Evolutionary conservation across 2,888 invertebrate species (phyloP).

Genomic region (Argyra leucocephala): DNA sequence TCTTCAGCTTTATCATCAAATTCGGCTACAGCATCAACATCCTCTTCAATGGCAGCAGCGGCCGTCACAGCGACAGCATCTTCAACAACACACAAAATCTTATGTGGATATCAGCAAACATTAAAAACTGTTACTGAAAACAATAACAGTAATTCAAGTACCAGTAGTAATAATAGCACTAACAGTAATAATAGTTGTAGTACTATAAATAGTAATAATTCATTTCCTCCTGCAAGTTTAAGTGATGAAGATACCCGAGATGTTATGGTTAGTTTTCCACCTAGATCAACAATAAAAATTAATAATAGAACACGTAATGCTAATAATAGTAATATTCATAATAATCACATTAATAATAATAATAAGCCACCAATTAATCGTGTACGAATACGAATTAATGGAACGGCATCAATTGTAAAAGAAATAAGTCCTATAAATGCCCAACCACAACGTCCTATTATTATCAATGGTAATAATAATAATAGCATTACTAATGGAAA

Average conservation of each 20-base stretch:
- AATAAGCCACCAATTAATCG: not conserved
- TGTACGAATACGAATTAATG: conserved; percentile 18
- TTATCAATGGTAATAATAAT: not conserved
- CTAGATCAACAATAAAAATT: conserved; percentile 12
- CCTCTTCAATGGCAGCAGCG: conserved; percentile 43
- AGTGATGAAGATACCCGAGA: conserved; percentile 24
- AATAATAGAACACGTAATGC: not conserved
- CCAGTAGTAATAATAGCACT: not conserved
- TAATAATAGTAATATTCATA: not conserved
- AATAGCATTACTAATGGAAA: not conserved
- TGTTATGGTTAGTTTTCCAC: conserved; percentile 22
- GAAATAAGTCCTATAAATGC: not conserved
- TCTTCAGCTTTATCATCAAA: conserved; percentile 47
- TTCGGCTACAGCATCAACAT: conserved; percentile 48
- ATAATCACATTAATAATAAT: not conserved
- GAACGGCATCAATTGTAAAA: not conserved
- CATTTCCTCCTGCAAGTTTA: conserved; percentile 15
- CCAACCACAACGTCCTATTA: not conserved
- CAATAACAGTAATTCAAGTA: not conserved
- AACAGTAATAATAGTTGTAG: conserved; percentile 22
- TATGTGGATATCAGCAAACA: not conserved
- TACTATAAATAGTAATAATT: conserved; percentile 15
- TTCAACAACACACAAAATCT: not conserved
- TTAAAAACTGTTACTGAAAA: not conserved
- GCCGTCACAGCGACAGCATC: conserved; percentile 46